A percentile compares a stretch with the other conserved stretches of the same genome.
Evolutionary conservation across 2,113 vertebrate species (phyloP).

Genomic region (Pituophis catenifer): DNA sequence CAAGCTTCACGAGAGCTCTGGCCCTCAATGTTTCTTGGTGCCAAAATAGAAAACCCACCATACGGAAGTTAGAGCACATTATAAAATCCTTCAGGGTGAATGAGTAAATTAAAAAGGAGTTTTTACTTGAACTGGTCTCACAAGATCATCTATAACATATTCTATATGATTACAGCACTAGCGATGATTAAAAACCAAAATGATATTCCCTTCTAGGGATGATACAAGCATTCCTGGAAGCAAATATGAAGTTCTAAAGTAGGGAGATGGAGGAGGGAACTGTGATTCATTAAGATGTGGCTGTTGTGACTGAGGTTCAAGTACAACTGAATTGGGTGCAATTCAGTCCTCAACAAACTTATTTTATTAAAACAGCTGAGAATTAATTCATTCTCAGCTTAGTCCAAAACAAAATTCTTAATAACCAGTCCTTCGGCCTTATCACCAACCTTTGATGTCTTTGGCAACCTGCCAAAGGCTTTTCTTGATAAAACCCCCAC

Average conservation of each 20-base stretch:
- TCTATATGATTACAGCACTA: slow-evolving; percentile 29
- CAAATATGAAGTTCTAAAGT: neutral
- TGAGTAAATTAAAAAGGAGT: slow-evolving; percentile 47
- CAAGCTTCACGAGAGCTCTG: slow-evolving; percentile 54
- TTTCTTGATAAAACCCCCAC: no score
- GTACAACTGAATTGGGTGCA: no score
- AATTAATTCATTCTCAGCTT: no score
- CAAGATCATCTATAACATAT: neutral
- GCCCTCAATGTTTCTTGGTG: slow-evolving; percentile 47
- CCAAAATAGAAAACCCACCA: slow-evolving; percentile 54
- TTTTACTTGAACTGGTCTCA: slow-evolving; percentile 34
- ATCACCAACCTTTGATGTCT: no score
- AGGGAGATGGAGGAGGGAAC: neutral
- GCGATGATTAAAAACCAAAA: slow-evolving; percentile 34
- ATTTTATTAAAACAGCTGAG: no score
- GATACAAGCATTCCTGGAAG: neutral
- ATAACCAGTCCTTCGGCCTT: no score
- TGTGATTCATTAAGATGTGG: neutral
- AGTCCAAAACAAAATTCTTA: no score
- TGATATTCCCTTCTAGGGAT: neutral
- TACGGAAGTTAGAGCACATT: slow-evolving; percentile 42
- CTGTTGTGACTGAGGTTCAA: no score
- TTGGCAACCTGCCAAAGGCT: no score
- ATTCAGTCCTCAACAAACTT: no score
- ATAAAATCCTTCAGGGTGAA: slow-evolving; percentile 34